Evolutionary conservation across 2,888 invertebrate genomes (phyloP), one percentile per base, ranked within the genome.

Genomic region (Hirtodrosophila cameraria): DNA sequence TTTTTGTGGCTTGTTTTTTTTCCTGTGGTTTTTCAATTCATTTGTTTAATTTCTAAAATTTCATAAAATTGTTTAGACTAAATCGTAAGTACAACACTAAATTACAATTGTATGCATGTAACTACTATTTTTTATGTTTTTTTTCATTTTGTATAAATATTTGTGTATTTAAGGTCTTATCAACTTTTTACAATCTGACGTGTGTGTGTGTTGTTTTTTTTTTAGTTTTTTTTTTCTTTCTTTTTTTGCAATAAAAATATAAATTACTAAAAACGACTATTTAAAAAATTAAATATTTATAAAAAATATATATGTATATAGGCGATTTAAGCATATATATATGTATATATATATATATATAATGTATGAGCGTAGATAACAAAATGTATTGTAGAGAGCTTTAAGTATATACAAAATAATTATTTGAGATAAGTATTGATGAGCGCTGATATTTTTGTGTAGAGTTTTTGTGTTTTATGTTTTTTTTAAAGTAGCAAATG

Each of bases 31-130:
- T 75, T 81, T 84, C 65, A 75, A 64, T 87, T 84, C 85, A 85
- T 78, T 84, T 81, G 59, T 81, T 79, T 81, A 78, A 84, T 83
- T 76, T 69, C 86, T 88, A 87, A 77, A 87, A 82, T 86, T 87
- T 82, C 85, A 88, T 87, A 87, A 86, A 87, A 88, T 83, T 88
- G 62, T 87, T 85, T 87, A 88, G 74, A 75, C 87, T 87, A 87
- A 82, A 70, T 82, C 65, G 75, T 86, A 83, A 83, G 87, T 83
- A 83, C 87, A 83, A 85, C 81, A 88, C 88, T 88, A 87, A 87
- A 88, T 84, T 88, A 87, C 83, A 88, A 80, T 84, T 84, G 71
- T 79, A 84, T 82, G 82, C 69, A 77, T 74, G 71, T 83, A 87
- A 84, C 85, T 87, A 82, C 80, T 84, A 76, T 73, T 73, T n/a